A percentile compares a stretch with the other conserved stretches of the same genome.
Conservation (phyloP, 2,888 invertebrate genomes). For the Sesia apiformis region DNA sequence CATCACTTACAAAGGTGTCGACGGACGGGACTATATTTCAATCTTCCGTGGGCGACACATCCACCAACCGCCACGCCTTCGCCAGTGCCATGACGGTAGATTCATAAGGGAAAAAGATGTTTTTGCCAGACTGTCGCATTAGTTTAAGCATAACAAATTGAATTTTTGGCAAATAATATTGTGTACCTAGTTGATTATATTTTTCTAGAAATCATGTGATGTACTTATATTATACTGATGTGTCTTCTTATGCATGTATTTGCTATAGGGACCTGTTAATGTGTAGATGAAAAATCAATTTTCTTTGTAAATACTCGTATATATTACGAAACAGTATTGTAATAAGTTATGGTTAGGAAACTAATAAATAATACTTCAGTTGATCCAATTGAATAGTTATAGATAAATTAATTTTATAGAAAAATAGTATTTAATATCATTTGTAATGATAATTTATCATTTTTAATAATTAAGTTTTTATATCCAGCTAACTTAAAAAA, state of each 20-base stretch:
- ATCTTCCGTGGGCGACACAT: constrained; percentile 63
- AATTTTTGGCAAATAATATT: constrained; percentile 10
- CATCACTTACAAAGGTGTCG: constrained; percentile 57
- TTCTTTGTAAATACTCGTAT: no score
- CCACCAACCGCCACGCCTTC: constrained; percentile 54
- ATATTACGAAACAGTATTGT: no score
- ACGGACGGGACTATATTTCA: constrained; percentile 62
- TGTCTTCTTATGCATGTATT: constrained; percentile 47
- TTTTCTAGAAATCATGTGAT: constrained; percentile 34
- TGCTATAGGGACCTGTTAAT: constrained; percentile 62
- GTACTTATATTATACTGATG: constrained; percentile 40
- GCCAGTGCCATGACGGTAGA: constrained; percentile 62
- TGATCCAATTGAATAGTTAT: no score
- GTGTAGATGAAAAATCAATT: constrained; percentile 22
- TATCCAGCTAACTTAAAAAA: no score
- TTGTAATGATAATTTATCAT: no score
- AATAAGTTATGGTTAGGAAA: no score
- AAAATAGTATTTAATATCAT: no score
- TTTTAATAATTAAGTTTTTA: no score
- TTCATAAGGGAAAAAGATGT: constrained; percentile 58
- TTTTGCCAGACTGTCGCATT: constrained; percentile 27
- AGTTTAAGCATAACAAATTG: constrained; percentile 17
- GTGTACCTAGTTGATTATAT: constrained; percentile 8
- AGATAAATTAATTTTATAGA: no score
- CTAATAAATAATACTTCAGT: no score